Evolutionary conservation across 2,888 invertebrate species (phyloP), one percentile per base, ranked within the genome.

Genomic region (Oscheius sp.): DNA sequence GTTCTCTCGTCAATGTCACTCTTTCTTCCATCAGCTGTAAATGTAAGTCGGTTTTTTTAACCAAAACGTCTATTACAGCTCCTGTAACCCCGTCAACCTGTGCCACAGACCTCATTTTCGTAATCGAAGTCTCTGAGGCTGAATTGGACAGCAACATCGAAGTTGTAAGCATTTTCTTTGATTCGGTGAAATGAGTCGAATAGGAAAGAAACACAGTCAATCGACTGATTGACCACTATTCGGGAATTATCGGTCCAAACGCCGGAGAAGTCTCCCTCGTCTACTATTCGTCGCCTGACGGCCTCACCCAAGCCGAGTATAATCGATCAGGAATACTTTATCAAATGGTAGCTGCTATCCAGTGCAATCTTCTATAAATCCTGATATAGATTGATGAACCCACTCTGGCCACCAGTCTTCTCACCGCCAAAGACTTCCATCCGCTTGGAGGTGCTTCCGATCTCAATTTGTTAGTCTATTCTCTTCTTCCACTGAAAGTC

Each of bases 261-360:
- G 63, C 52, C 23, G 72, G 72, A 72, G 45, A 72, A 52, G 69
- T 58, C 29, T 69, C 69, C 7, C 46, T 69, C 12, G 69, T 69
- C 46, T 69, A 21, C 43, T 69, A 35, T 56, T 69, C 69, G 25
- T 55, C 69, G 13, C 69, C 69, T 13, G 41, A 69, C 25, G 56
- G 56, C 25, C 43, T 69, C 41, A 35, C 18, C 16, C 1, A 13
- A 13, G 41, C 25, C 27, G 69, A 69, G 27, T 29, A 25, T 25
- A 46, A 56, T 21, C 55, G 69, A n/a, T 56, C 56, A 1, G 69
- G 69, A 53, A 69, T 69, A n/a, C 56, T 69, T n/a, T 69, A 69
- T 23, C n/a, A 53, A 16, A 21, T 41, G 27, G 41, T 46, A 16
- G 9, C 35, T 35, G 35, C 23, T 58, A 3, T 27, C 58, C 16